A percentile compares a stretch with the other conserved stretches of the same genome.
phyloP scores from a whole-genome alignment of 2,888 invertebrate genomes.

The Synergus itoensis region DNA sequence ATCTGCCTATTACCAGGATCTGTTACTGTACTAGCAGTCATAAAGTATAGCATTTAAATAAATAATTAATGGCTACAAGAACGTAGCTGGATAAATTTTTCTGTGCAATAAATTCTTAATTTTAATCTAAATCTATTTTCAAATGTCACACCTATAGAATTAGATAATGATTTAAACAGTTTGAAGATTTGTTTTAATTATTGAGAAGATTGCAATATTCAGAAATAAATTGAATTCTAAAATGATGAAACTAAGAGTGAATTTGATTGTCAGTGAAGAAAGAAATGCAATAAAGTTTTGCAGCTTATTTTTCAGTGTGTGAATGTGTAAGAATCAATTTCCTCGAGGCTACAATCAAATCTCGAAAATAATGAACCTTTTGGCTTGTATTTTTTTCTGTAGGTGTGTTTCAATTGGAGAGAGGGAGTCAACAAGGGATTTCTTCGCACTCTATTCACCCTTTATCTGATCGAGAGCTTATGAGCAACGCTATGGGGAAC shows the following conservation, averaged over 20 bases:
- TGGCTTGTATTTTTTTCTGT: neutral
- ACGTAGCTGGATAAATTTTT: neutral
- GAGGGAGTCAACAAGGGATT: neutral
- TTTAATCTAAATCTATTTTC: neutral
- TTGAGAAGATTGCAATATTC: neutral
- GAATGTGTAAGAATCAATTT: slow-evolving; percentile 9
- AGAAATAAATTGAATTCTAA: neutral
- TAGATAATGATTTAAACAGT: neutral
- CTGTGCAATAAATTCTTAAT: neutral
- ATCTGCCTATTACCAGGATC: slow-evolving; percentile 28
- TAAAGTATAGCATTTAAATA: slow-evolving; percentile 14
- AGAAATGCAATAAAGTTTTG: neutral
- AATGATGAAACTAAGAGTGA: neutral
- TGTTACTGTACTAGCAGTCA: neutral
- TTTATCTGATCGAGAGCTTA: slow-evolving; percentile 18
- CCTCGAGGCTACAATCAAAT: neutral
- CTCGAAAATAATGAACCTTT: slow-evolving; percentile 9
- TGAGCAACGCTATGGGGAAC: slow-evolving; percentile 9
- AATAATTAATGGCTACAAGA: slow-evolving; percentile 6
- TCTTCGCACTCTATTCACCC: slow-evolving; percentile 4
- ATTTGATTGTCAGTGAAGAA: neutral
- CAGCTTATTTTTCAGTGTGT: neutral
- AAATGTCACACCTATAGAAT: too few relatives aligned
- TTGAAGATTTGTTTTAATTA: neutral
- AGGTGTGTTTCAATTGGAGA: slow-evolving; percentile 4